Evolutionary conservation across 1,140 invertebrate genomes (phyloP).

Genomic region (Temnothorax nylanderi): DNA sequence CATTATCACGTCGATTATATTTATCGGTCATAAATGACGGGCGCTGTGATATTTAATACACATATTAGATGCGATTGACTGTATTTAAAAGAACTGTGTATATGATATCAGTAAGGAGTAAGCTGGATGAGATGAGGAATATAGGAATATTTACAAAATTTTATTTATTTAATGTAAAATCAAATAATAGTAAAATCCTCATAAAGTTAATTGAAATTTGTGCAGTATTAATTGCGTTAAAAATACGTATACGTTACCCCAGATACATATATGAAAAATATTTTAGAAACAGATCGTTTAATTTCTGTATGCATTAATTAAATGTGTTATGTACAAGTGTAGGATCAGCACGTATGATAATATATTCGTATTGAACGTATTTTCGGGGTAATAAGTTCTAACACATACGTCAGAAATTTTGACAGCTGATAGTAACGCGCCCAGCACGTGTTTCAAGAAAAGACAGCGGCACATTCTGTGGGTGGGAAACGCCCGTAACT

Average conservation of each 20-base stretch:
- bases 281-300: neutral
- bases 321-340: neutral
- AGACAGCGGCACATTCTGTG: constrained; percentile 72
- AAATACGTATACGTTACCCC: neutral
- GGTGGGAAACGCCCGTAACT: constrained; percentile 67
- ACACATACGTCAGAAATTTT: constrained; percentile 73
- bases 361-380: constrained; percentile 22
- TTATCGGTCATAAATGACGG: neutral
- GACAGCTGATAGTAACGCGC: constrained; percentile 66
- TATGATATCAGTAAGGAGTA: neutral
- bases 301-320: neutral
- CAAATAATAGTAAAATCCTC: neutral
- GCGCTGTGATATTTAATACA: neutral
- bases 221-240: neutral
- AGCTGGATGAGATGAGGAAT: neutral
- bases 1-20: neutral
- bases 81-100: neutral
- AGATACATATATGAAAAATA: neutral
- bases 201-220: neutral
- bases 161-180: neutral
- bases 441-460: constrained; percentile 68
- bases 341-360: neutral
- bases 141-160: neutral
- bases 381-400: constrained; percentile 62
- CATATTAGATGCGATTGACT: neutral